Evolutionary conservation across 2,797 vertebrate species (phyloP).

Genomic region (Pangasius larnaudii): DNA sequence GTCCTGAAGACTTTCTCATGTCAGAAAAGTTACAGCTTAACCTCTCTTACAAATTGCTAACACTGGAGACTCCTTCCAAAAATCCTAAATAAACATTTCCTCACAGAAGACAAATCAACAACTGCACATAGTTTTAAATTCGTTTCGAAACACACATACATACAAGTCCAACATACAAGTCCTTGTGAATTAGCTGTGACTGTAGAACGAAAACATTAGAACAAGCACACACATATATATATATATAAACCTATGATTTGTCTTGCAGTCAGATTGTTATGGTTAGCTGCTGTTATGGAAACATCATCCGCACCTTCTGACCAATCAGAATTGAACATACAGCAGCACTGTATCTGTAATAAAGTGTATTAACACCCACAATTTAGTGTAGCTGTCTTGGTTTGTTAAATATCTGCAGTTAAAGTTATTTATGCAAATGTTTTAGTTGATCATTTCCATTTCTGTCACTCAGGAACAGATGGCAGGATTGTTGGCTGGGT

Average conservation of each 20-base stretch:
- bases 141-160: not conserved
- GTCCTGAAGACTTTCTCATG: not conserved
- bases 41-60: not conserved
- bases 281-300: not conserved
- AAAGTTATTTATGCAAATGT: slow-evolving; percentile 19
- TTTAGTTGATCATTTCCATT: slow-evolving; percentile 24
- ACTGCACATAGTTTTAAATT: not conserved
- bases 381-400: not conserved
- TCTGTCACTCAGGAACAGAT: slow-evolving; percentile 16
- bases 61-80: not conserved
- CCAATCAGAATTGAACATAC: not conserved
- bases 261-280: not conserved
- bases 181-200: not conserved
- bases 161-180: not conserved
- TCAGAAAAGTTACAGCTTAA: not conserved
- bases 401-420: not conserved
- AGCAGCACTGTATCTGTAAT: not conserved
- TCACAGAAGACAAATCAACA: not conserved
- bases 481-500: not conserved
- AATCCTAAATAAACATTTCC: not conserved
- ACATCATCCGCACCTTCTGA: not conserved
- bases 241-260: too few relatives aligned
- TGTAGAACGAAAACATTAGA: not conserved
- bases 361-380: not conserved
- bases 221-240: not conserved